Evolutionary conservation across 1,140 invertebrate genomes (phyloP).

Genomic region (Saxidomus purpurata): DNA sequence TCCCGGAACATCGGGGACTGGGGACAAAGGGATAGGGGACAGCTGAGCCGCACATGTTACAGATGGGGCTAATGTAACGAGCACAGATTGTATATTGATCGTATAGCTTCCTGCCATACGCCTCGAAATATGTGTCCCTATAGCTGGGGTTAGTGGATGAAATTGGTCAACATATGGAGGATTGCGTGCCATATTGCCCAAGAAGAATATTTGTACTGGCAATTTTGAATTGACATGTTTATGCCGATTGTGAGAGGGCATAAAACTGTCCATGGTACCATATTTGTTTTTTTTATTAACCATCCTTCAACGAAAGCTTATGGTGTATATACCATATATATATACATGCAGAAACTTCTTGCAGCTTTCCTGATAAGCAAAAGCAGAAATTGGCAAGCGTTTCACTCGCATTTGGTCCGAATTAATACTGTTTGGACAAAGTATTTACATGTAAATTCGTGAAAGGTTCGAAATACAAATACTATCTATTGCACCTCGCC

Average conservation of each 20-base stretch:
- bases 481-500: conserved; percentile 47
- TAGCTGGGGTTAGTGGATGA: background rate
- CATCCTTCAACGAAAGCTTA: no score
- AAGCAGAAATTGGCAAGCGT: background rate
- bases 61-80: conserved; percentile 28
- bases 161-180: conserved; percentile 45
- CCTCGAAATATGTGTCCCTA: background rate
- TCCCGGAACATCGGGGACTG: background rate
- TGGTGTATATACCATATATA: no score
- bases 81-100: conserved; percentile 48
- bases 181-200: background rate
- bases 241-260: background rate
- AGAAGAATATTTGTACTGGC: background rate
- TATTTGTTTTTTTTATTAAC: no score
- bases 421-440: conserved; percentile 53
- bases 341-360: no score
- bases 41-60: conserved; percentile 25
- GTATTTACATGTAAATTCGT: conserved; percentile 41
- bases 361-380: no score
- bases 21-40: background rate
- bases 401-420: background rate
- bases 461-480: conserved; percentile 33
- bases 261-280: no score
- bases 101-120: conserved; percentile 17
- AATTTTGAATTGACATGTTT: conserved; percentile 5